Evolutionary conservation across 2,113 vertebrate species (phyloP).

Genomic region (Aptenodytes forsteri): DNA sequence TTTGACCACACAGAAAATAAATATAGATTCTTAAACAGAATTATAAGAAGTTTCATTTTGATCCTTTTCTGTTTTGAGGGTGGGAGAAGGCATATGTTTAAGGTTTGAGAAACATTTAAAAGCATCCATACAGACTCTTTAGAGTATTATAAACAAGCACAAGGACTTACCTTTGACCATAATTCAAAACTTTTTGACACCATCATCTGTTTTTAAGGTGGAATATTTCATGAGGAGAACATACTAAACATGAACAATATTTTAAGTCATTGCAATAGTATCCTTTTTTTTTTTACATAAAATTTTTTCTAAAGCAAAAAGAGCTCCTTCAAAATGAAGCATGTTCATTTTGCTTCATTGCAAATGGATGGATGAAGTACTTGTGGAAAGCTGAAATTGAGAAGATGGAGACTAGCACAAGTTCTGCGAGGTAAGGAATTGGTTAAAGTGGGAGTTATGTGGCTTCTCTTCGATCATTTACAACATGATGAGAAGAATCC

Average conservation of each 20-base stretch:
- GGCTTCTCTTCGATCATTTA: neutral
- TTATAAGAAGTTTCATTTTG: neutral
- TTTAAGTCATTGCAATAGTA: neutral
- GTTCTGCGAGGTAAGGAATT: neutral
- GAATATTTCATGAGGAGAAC: neutral
- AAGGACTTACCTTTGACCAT: neutral
- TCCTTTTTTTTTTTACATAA: neutral
- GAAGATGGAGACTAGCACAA: neutral
- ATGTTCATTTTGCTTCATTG: neutral
- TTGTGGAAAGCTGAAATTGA: neutral
- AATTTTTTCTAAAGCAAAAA: neutral
- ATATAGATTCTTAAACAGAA: neutral
- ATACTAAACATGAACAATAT: neutral
- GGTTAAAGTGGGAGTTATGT: neutral
- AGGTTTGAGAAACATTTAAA: neutral
- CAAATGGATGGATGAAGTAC: neutral
- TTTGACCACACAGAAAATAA: neutral
- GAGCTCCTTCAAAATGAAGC: neutral
- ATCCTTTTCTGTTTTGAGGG: neutral
- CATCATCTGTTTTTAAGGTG: neutral
- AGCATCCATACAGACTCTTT: neutral
- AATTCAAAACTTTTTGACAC: neutral
- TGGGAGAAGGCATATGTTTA: neutral
- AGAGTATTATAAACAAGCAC: neutral
- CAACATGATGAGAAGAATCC: neutral